Evolutionary conservation across 2,888 invertebrate species (phyloP).

Genomic region (Epirrhoe alternata): DNA sequence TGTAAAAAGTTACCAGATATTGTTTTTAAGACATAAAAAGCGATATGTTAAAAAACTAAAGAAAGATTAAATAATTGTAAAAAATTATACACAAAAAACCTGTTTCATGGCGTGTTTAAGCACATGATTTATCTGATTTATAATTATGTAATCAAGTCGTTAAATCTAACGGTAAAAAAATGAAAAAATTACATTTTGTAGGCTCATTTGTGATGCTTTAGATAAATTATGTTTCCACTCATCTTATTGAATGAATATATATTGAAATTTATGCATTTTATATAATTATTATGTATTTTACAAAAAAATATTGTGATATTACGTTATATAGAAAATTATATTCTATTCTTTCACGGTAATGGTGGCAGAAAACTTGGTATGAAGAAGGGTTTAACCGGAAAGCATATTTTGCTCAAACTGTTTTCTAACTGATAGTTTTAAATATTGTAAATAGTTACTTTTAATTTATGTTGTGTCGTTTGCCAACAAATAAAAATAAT

Average conservation of each 20-base stretch:
- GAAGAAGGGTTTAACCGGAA: constrained; percentile 48
- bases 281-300: constrained; percentile 17
- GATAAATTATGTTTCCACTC: not conserved
- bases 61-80: no score
- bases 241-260: not conserved
- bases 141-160: not conserved
- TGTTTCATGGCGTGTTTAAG: not conserved
- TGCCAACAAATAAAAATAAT: constrained; percentile 49
- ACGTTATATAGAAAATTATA: constrained; percentile 34
- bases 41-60: no score
- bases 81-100: not conserved
- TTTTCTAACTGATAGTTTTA: constrained; percentile 29
- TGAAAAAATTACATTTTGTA: not conserved
- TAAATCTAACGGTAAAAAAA: not conserved
- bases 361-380: constrained; percentile 66
- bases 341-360: constrained; percentile 40
- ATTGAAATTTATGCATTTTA: constrained; percentile 5
- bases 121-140: not conserved
- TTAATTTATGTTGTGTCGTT: constrained; percentile 58
- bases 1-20: not conserved
- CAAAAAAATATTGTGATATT: constrained; percentile 40
- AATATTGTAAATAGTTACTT: constrained; percentile 64
- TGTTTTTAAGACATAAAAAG: not conserved
- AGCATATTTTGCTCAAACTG: constrained; percentile 59
- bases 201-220: not conserved